These are phyloP conservation scores for Sipha maydis DNA, from an alignment of 2,888 invertebrate genomes.

Conservation along the genomic window DNA sequence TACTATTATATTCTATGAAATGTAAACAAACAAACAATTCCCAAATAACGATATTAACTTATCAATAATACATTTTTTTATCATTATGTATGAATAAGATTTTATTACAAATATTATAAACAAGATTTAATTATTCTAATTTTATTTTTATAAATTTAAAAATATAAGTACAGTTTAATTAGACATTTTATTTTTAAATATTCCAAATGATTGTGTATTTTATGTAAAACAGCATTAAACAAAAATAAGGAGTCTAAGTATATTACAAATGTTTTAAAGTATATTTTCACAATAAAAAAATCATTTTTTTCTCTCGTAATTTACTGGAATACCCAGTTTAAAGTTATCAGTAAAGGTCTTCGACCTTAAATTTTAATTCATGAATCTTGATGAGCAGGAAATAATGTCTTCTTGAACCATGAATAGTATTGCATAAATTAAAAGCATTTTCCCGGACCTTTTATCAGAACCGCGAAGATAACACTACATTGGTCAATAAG, in stretches of 20 bases:
- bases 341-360: constrained; percentile 31
- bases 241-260: not conserved
- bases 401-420: constrained; percentile 57
- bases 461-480: constrained; percentile 37
- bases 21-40: no score
- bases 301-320: not conserved
- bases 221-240: not conserved
- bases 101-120: no score
- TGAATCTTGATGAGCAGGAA: constrained; percentile 58
- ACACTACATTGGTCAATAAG: constrained; percentile 2
- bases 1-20: no score
- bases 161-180: not conserved
- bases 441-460: constrained; percentile 12
- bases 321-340: constrained; percentile 33
- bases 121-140: not conserved
- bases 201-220: not conserved
- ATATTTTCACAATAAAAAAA: not conserved
- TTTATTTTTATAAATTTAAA: not conserved
- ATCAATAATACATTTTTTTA: not conserved
- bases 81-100: not conserved
- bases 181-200: not conserved
- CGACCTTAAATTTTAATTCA: constrained; percentile 54
- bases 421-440: constrained; percentile 57
- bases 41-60: no score
- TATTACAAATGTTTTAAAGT: not conserved